Conservation (phyloP, 2,113 vertebrate species). For the human (Homo sapiens) region DNA sequence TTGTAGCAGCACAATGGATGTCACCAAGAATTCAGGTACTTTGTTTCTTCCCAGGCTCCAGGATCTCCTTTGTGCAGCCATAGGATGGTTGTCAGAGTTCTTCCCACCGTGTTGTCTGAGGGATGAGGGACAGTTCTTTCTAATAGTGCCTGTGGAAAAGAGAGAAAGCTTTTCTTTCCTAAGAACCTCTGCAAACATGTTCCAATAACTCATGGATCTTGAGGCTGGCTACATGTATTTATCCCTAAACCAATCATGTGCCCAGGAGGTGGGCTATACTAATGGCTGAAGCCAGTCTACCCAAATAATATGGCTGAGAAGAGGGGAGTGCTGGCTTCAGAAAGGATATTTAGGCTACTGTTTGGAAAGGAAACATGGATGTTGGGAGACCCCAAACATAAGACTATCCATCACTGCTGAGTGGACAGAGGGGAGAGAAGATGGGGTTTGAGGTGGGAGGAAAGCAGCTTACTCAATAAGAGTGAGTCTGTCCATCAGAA, state of each 20-base stretch:
- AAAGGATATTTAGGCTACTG: neutral
- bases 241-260: neutral
- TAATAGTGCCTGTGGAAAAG: neutral
- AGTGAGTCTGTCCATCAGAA: neutral
- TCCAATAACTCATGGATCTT: neutral
- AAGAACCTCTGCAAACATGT: neutral
- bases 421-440: neutral
- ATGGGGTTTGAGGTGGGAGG: neutral
- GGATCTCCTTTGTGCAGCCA: neutral
- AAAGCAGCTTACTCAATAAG: neutral
- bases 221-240: neutral
- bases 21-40: neutral
- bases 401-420: neutral
- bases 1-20: neutral
- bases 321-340: neutral
- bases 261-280: neutral
- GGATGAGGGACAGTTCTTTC: neutral
- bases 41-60: neutral
- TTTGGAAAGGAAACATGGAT: neutral
- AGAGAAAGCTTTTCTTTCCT: neutral
- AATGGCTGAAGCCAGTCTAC: neutral
- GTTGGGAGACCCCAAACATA: neutral
- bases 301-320: neutral
- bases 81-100: neutral
- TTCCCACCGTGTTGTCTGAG: neutral